Evolutionary conservation across 1,140 invertebrate species (phyloP).

Genomic region (Bicyclus anynana): DNA sequence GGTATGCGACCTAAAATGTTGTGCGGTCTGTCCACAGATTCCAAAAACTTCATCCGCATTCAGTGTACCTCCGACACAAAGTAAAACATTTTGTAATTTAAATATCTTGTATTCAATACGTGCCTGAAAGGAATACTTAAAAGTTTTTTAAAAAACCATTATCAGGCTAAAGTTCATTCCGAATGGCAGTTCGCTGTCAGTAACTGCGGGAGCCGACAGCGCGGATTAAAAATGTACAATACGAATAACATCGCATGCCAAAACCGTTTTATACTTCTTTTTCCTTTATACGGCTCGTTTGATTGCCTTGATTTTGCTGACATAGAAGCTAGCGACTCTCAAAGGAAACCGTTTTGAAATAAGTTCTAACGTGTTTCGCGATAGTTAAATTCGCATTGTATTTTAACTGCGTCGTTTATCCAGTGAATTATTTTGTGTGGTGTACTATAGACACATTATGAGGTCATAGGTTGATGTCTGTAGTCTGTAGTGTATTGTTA

Average conservation of each 20-base stretch:
- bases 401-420: no score
- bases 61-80: neutral
- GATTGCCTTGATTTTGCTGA: conserved; percentile 9
- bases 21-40: no score
- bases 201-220: conserved; percentile 9
- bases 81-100: neutral
- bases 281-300: conserved; percentile 12
- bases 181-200: conserved; percentile 21
- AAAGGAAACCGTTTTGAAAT: neutral
- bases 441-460: no score
- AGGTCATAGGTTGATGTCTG: no score
- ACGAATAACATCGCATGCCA: conserved; percentile 14
- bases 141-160: conserved; percentile 6
- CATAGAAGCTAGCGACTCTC: neutral
- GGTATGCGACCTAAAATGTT: no score
- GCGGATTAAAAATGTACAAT: conserved; percentile 22
- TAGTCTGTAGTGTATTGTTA: no score
- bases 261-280: conserved; percentile 9
- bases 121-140: neutral
- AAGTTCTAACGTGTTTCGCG: neutral
- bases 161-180: conserved; percentile 6
- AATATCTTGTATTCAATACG: neutral
- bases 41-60: no score
- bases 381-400: neutral
- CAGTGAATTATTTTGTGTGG: no score